Evolutionary conservation across 2,113 vertebrate genomes (phyloP), one percentile per base, ranked within the genome.

Genomic region (Dendropsophus ebraccatus): DNA sequence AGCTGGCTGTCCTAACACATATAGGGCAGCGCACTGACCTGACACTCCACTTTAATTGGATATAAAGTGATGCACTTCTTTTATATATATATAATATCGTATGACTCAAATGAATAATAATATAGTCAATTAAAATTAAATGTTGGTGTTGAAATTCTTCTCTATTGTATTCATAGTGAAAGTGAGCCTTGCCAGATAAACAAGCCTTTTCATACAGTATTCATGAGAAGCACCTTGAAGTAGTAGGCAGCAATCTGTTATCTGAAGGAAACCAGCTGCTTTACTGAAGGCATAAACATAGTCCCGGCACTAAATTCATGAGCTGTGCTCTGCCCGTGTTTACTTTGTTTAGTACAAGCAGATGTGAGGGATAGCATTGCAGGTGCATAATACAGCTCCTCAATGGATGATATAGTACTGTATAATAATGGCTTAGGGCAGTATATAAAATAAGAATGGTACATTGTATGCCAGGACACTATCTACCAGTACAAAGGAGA

Each of bases 321-420:
- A 23, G 52, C 28, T 56, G 52, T 79, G 30, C 52, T 79, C 30
- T 58, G 16, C 30, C 32, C 25, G 4, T 25, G 54, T 80, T 58
- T 60, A 80, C 54, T 45, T 41, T 79, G 77, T 79, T 79, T 35
- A 62, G 77, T 60, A 80, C 77, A 41, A 80, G 77, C 77, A 80
- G 77, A 80, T 80, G 54, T 80, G 77, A 80, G 37, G 54, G 56
- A 60, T 41, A 80, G 23, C 35, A 62, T 62, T 80, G 77, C 74
- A 76, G 32, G 19, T 41, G 32, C 14, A 80, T 80, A 45, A 62
- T 23, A 45, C 56, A 10, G 12, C 77, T 62, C 35, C 54, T 60
- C 77, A 80, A 45, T 45, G 37, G 32, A 80, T 41, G 54, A 62
- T 25, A 45, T 45, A 41, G 54, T 25, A 25, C 13, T 45, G 35